Evolutionary conservation across 2,113 vertebrate genomes (phyloP), one percentile per base, ranked within the genome.

Genomic region (Thomomys bottae): DNA sequence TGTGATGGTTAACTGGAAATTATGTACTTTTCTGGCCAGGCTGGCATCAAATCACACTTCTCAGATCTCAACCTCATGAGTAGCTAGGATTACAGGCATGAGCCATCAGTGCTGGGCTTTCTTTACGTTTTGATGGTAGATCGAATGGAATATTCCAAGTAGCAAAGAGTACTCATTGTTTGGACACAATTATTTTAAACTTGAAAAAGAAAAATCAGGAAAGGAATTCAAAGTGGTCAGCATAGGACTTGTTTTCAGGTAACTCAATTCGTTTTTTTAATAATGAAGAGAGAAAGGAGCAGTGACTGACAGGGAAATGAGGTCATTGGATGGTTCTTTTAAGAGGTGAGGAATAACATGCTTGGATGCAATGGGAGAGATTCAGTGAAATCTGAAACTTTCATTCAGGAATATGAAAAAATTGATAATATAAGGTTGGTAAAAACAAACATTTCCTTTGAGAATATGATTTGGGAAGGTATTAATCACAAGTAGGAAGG

Each of bases 271-370:
- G 11, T 54, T 54, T 54, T 54, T 92, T 79, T 70, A 42, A 14
- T 68, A 49, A 84, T 72, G n/a, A 71, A 59, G 8, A 83, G 26
- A 80, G 36, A 84, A 88, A 76, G 54, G 17, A 88, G 5, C 26
- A 45, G 32, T 85, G 57, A 40, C 42, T 61, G 15, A 49, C 84
- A 84, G 40, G 40, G 84, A 81, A 79, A 54, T 10, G 0, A 57
- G 38, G 59, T 84, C 86, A 84, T 42, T 42, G 70, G 45, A 49
- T 71, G 23, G 26, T 75, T 87, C 92, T 75, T 92, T 94, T 90
- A 88, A 90, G 63, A 77, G 88, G 68, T 34, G 32, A 92, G 73
- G 75, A 86, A 70, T 54, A 94, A 30, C 75, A 84, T n/a, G 17
- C 49, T 63, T 76, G 8, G 66, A 45, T 38, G 8, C 71, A 12